Evolutionary conservation across 2,888 invertebrate species (phyloP).

Genomic region (Eledona agricola): DNA sequence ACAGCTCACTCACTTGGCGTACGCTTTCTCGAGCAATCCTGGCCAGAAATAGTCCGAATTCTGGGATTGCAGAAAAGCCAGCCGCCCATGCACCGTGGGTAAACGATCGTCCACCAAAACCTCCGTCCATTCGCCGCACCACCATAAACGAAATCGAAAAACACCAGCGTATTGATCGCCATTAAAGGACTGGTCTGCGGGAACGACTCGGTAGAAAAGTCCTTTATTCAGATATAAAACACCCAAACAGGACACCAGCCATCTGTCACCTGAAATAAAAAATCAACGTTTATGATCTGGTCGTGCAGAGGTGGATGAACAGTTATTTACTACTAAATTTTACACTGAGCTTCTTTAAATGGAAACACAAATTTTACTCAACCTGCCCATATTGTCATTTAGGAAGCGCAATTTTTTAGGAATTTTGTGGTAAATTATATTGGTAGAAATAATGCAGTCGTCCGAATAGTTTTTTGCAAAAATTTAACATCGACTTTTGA

Average conservation of each 20-base stretch:
- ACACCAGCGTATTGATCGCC: slow-evolving; percentile 78
- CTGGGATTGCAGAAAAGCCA: slow-evolving; percentile 86
- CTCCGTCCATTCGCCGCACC: slow-evolving; percentile 94
- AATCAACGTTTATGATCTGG: no score
- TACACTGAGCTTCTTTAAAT: slow-evolving; percentile 6
- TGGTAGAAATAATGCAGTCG: no score
- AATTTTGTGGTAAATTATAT: no score
- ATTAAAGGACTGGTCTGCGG: slow-evolving; percentile 86
- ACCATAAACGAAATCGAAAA: slow-evolving; percentile 91
- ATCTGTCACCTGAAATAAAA: slow-evolving; percentile 78
- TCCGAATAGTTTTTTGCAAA: no score
- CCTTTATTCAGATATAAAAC: slow-evolving; percentile 86
- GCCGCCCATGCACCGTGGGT: slow-evolving; percentile 85
- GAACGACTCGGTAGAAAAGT: slow-evolving; percentile 89
- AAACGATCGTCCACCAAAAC: slow-evolving; percentile 88
- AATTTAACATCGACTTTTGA: no score
- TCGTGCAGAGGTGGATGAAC: no score
- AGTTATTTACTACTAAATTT: no score
- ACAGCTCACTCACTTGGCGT: slow-evolving; percentile 89
- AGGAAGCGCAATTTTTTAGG: no score
- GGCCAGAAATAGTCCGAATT: slow-evolving; percentile 89
- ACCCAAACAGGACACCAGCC: slow-evolving; percentile 89
- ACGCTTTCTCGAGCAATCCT: slow-evolving; percentile 89
- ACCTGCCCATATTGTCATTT: no score
- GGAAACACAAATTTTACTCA: no score